Conservation (phyloP, 92 coral and sea anemone genomes). For the Epizoanthus illoricatus region DNA sequence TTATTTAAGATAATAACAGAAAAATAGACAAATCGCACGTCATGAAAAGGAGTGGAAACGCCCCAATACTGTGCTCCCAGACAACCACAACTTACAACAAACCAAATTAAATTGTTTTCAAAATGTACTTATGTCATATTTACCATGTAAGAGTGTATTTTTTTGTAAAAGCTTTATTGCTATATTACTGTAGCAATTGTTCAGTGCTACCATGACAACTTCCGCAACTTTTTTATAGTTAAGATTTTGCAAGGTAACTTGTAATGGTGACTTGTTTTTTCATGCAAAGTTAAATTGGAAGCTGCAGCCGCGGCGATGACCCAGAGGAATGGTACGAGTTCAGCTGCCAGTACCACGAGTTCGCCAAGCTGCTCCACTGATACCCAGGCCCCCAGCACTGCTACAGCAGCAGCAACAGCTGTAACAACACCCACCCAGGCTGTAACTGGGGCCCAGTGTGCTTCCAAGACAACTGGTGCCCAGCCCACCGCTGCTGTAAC, state of each 20-base stretch:
- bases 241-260: background rate
- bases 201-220: too few relatives aligned
- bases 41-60: too few relatives aligned
- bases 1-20: too few relatives aligned
- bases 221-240: background rate
- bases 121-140: too few relatives aligned
- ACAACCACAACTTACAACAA: too few relatives aligned
- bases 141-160: too few relatives aligned
- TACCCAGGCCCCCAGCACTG: slow-evolving; percentile 55
- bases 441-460: background rate
- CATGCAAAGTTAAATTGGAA: slow-evolving; percentile 81
- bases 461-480: slow-evolving; percentile 20
- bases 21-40: too few relatives aligned
- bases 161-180: too few relatives aligned
- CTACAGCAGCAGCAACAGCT: slow-evolving; percentile 43
- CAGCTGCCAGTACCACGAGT: slow-evolving; percentile 32
- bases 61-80: too few relatives aligned
- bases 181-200: too few relatives aligned
- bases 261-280: background rate
- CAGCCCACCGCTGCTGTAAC: slow-evolving; percentile 7
- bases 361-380: slow-evolving; percentile 46
- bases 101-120: too few relatives aligned
- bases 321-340: slow-evolving; percentile 38
- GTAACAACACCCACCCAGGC: slow-evolving; percentile 20
- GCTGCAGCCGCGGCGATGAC: slow-evolving; percentile 69